Evolutionary conservation across 2,888 invertebrate genomes (phyloP), one percentile per base, ranked within the genome.

Genomic region (Rhabditoides inermis): DNA sequence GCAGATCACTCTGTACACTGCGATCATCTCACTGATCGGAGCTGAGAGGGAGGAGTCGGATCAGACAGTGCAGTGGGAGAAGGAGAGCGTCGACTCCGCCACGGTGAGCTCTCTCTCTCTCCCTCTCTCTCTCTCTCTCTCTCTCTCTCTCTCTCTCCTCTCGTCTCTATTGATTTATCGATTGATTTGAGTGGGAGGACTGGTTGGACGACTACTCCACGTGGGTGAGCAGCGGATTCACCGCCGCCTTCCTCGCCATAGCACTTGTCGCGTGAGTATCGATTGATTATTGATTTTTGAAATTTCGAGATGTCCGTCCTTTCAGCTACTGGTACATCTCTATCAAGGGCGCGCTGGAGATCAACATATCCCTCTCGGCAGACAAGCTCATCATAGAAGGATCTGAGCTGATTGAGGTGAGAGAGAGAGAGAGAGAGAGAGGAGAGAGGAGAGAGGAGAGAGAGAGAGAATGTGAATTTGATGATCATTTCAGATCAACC

Each of bases 371-470:
- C 12, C 58, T 72, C 1, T 69, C 70, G 2, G 68, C 70, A 20
- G 65, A 69, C 36, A 72, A 72, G 39, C 51, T 72, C 37, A 69
- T 72, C 26, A 58, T 72, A n/a, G 62, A 60, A 12, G 67, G 69
- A 49, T 72, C 72, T 2, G 57, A 61, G 6, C 53, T 72, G 3
- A 57, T 70, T n/a, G 58, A 68, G 51, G 70, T 60, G 28, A 18
- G 56, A 23, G 12, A 26, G 7, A 6, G 15, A 18, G 3, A 10
- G 7, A 15, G 32, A 32, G 15, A 32, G 10, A 7, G 15, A 32
- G 15, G 10, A 32, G 32, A 7, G 32, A 32, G 32, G 10, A n/a
- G n/a, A n/a, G n/a, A n/a, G n/a, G n/a, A n/a, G n/a, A n/a, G n/a
- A n/a, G n/a, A n/a, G n/a, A n/a, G n/a, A n/a, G n/a, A n/a, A n/a